phyloP scores from a whole-genome alignment of 1,140 invertebrate genomes.

The Drosophila obscura region DNA sequence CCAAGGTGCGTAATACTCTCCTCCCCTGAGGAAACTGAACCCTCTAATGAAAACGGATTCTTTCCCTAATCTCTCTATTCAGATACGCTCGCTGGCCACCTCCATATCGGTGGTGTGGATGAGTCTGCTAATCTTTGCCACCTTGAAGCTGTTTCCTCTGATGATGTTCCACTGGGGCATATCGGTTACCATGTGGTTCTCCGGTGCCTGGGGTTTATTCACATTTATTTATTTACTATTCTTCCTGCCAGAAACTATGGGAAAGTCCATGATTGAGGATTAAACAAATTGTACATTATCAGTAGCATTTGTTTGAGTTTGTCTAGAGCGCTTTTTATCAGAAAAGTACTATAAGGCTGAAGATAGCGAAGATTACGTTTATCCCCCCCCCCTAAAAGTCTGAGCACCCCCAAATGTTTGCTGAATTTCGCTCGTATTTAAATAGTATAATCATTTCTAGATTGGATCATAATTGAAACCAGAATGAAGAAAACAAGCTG shows the following conservation, averaged over 20 bases:
- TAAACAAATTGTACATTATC: slow-evolving; percentile 1
- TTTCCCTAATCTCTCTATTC: background rate
- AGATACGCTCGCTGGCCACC: slow-evolving; percentile 59
- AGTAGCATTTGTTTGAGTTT: no score
- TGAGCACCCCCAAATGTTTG: no score
- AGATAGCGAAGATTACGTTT: no score
- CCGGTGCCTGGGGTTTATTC: slow-evolving; percentile 32
- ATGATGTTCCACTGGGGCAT: slow-evolving; percentile 50
- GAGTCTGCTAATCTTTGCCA: slow-evolving; percentile 42
- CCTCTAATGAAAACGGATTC: no score
- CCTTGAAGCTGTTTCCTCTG: slow-evolving; percentile 55
- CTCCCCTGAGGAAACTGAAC: background rate
- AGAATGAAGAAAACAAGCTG: no score
- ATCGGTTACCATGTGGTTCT: slow-evolving; percentile 60
- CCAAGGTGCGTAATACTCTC: slow-evolving; percentile 49
- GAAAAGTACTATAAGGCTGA: no score
- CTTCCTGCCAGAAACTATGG: slow-evolving; percentile 89
- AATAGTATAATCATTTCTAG: no score
- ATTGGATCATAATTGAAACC: no score
- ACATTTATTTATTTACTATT: slow-evolving; percentile 58
- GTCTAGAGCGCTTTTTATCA: no score
- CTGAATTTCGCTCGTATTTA: no score
- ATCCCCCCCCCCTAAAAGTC: no score
- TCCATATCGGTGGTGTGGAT: slow-evolving; percentile 55
- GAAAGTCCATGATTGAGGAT: slow-evolving; percentile 83